Evolutionary conservation across 1,140 invertebrate genomes (phyloP), one percentile per base, ranked within the genome.

Genomic region (Drosophila insularis): DNA sequence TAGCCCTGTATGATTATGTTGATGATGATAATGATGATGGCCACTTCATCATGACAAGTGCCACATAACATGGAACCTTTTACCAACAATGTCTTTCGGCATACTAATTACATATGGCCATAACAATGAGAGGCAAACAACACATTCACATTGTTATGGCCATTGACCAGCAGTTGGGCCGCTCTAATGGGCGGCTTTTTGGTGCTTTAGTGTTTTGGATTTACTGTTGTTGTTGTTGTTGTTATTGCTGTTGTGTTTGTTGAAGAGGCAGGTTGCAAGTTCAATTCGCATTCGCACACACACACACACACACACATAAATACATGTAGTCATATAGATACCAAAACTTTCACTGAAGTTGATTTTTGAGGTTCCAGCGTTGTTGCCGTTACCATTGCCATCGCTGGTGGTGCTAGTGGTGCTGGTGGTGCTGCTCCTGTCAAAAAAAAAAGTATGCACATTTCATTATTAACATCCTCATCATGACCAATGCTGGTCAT

Each of bases 391-490:
- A 46, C 43, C 14, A 46, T 17, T 46, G 43, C 68, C 67, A 73
- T 74, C 64, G 68, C 70, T 59, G 61, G 43, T 69, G 56, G 71
- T 66, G 23, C 23, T 23, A 11, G 40, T 54, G 19, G 62, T 63
- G 66, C 63, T 55, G 19, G 62, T 63, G 66, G 61, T 60, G 77
- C 66, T 78, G 79, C 79, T 87, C 82, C 82, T 89, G 79, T 86
- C 82, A 89, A 87, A 87, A 87, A 87, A 87, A 87, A 23, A 27
- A 81, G 75, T 81, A 78, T 74, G 77, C 39, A 68, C 75, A 82
- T 81, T 89, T 89, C 79, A 89, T 89, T 76, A 84, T 89, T 74
- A 86, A 87, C 77, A 68, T 78, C 82, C 77, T 75, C 79, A 81
- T 62, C 68, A 53, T 62, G 61, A 70, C 19, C 56, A 13, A 23